A percentile compares a stretch with the other conserved stretches of the same genome.
phyloP scores from a whole-genome alignment of 2,888 invertebrate species.

The Limnephilus marmoratus region DNA sequence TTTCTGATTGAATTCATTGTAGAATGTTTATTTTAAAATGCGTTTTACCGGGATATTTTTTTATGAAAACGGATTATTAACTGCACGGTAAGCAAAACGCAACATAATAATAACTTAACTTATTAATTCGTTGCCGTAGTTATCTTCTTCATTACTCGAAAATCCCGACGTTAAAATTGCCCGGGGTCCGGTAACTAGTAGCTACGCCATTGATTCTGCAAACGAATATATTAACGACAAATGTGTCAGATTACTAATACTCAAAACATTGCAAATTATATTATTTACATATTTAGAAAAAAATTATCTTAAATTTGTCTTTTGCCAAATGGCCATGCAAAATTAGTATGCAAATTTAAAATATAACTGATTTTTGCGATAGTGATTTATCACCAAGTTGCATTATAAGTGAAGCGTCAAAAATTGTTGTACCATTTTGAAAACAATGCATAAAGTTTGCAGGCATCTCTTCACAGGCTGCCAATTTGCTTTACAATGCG shows the following conservation, averaged over 20 bases:
- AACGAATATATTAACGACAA: too few relatives aligned
- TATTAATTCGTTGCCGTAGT: too few relatives aligned
- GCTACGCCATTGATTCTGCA: too few relatives aligned
- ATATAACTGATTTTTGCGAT: conserved; percentile 6
- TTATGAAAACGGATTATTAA: too few relatives aligned
- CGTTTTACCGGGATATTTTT: too few relatives aligned
- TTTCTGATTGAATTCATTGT: too few relatives aligned
- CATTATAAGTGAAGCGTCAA: conserved; percentile 11
- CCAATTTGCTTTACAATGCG: background rate
- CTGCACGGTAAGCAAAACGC: too few relatives aligned
- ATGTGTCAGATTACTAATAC: background rate
- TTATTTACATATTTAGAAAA: background rate
- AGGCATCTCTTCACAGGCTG: background rate
- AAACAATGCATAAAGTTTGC: background rate
- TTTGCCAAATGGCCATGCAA: background rate
- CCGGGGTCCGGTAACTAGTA: too few relatives aligned
- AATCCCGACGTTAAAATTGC: too few relatives aligned
- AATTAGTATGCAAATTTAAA: background rate
- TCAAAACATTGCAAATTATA: background rate
- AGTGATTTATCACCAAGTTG: conserved; percentile 12
- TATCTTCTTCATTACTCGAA: too few relatives aligned
- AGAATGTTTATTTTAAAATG: too few relatives aligned
- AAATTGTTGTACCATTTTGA: background rate
- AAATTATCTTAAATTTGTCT: background rate
- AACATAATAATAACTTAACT: too few relatives aligned